Evolutionary conservation across 2,797 vertebrate species (phyloP).

Genomic region (Pipistrellus kuhlii): DNA sequence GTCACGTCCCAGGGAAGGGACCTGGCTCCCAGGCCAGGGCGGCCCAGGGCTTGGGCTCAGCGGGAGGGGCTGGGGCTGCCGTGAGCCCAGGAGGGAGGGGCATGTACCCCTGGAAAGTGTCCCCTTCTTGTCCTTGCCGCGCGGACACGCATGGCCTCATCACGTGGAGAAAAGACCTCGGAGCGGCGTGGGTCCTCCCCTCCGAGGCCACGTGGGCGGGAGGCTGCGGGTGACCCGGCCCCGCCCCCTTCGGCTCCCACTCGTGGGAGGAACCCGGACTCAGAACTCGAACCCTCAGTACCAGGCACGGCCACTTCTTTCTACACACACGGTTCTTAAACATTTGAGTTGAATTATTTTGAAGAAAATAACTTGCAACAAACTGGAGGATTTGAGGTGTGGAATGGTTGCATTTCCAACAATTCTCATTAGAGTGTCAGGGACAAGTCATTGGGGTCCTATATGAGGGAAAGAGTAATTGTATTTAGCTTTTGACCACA

Average conservation of each 20-base stretch:
- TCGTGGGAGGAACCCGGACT: background rate
- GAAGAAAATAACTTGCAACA: background rate
- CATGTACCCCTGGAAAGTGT: background rate
- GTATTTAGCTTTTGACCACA: too few relatives aligned
- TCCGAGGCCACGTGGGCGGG: background rate
- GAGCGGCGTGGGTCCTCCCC: fast-evolving
- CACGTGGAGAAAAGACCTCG: too few relatives aligned
- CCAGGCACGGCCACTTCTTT: background rate
- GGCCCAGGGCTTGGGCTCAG: background rate
- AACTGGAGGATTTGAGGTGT: background rate
- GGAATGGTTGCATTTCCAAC: background rate
- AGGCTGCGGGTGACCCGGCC: background rate
- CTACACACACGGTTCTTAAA: background rate
- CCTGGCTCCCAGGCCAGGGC: background rate
- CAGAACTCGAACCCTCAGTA: too few relatives aligned
- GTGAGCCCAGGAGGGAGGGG: fast-evolving
- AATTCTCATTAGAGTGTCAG: background rate
- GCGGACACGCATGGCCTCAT: fast-evolving
- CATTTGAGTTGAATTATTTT: background rate
- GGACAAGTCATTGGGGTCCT: fast-evolving
- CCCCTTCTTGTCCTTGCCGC: background rate
- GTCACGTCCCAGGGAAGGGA: background rate
- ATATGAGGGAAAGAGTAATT: background rate
- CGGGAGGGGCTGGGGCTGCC: background rate
- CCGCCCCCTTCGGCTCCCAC: too few relatives aligned